Conservation (phyloP, 2,113 vertebrate species). For the Ictalurus punctatus region DNA sequence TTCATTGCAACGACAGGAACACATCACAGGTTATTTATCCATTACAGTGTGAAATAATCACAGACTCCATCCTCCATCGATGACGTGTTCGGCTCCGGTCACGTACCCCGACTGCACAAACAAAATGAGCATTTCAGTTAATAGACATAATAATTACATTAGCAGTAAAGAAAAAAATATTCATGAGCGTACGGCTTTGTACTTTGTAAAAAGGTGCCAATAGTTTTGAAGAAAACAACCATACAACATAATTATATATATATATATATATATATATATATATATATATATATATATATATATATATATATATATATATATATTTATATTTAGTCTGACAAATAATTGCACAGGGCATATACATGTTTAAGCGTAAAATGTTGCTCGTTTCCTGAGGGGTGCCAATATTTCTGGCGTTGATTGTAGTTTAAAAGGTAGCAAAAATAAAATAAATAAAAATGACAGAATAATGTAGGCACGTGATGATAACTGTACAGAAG, state of each 20-base stretch:
- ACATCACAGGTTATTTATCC: no score
- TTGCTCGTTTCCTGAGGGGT: background rate
- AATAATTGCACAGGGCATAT: background rate
- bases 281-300: no score
- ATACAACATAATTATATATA: background rate
- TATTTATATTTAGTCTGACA: background rate
- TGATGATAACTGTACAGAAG: no score
- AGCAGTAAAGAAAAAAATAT: background rate
- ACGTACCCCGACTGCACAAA: constrained; percentile 84
- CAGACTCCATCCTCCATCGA: constrained; percentile 93
- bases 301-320: no score
- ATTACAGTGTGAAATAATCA: constrained; percentile 62
- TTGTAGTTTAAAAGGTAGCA: no score
- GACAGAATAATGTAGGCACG: no score
- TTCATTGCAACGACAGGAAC: background rate
- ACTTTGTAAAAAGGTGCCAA: background rate
- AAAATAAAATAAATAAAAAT: no score
- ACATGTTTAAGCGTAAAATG: background rate
- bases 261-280: no score
- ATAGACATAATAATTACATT: background rate
- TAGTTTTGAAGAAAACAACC: background rate
- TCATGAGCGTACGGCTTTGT: background rate
- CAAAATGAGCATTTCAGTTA: background rate
- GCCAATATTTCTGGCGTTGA: no score
- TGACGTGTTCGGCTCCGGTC: constrained; percentile 87